phyloP scores from a whole-genome alignment of 2,797 vertebrate genomes.

The Masticophis lateralis region DNA sequence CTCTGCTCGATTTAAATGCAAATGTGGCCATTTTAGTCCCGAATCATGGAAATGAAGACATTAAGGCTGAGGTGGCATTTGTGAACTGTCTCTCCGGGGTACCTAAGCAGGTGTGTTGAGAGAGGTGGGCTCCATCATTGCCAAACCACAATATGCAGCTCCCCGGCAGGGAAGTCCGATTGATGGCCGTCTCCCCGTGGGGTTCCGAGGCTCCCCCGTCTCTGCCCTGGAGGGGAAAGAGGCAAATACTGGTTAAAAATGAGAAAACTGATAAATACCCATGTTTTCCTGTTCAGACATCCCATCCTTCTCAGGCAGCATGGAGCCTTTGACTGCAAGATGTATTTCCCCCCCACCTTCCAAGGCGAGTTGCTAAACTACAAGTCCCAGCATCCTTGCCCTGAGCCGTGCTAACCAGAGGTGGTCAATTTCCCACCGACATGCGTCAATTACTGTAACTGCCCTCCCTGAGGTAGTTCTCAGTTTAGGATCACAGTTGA shows the following conservation, averaged over 20 bases:
- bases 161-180: too few species aligned
- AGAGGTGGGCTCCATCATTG: background rate
- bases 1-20: slow-evolving; percentile 76
- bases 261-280: background rate
- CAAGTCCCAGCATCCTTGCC: background rate
- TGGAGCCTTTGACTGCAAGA: background rate
- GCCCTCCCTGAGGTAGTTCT: background rate
- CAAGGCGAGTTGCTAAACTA: background rate
- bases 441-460: background rate
- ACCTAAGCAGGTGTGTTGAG: background rate
- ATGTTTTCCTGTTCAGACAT: background rate
- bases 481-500: background rate
- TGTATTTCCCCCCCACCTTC: background rate
- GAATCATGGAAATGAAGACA: slow-evolving; percentile 54
- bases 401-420: background rate
- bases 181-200: rapidly evolving
- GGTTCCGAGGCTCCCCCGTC: background rate
- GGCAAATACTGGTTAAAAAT: background rate
- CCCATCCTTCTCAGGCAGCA: background rate
- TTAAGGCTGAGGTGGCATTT: slow-evolving; percentile 34
- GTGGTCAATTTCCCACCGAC: background rate
- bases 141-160: background rate
- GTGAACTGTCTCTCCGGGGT: background rate
- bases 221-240: too few species aligned
- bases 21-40: slow-evolving; percentile 54